Base-by-base conservation (phyloP, 2,797 vertebrate genomes). In the Protonibea diacanthus region DNA sequence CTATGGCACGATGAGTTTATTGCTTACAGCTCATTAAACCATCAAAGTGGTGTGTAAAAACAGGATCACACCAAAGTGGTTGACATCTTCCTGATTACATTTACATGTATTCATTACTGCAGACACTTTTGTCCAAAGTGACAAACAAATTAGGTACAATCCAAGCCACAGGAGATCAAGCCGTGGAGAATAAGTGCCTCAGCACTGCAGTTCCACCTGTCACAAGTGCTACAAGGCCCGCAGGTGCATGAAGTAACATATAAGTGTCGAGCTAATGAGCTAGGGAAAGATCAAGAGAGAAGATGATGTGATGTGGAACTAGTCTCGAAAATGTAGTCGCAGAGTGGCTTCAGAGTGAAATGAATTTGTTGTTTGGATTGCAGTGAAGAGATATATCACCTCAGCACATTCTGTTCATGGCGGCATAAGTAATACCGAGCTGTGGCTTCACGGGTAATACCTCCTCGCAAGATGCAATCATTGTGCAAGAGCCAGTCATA, bases 11-110 rank as follows among this genome's bases (percentile, higher is more conserved):
- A 27, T 44, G 13, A 51, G 4, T 68, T 38, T 51, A 29, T 29
- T 49, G 18, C 51, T 20, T 38, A 1, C 21, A 20, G 42, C 74
- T 79, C 73, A 80, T 70, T 80, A 64, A 29, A 69, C 57, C 12
- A 58, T 27, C 10, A 44, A 58, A 68, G 11, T 17, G 1, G 38
- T 20, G 21, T 20, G 40, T 80, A 67, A 38, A 44, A 48, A 15
- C 23, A 55, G 38, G 44, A 29, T 11, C 63, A 21, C 63, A n/a
- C 0, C 8, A 20, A n/a, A 9, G 6, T 15, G 8, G 14, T 25
- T 7, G 10, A 53, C 1, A 2, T 55, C 57, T 60, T 5, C 17
- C 20, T 33, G 20, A 65, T 40, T 40, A 7, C 21, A 29, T 48
- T 33, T 8, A 33, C 55, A 29, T 51, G 1, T 49, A 49, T 27